Evolutionary conservation across 2,888 invertebrate genomes (phyloP).

Genomic region (Troglohyphantes excavatus): DNA sequence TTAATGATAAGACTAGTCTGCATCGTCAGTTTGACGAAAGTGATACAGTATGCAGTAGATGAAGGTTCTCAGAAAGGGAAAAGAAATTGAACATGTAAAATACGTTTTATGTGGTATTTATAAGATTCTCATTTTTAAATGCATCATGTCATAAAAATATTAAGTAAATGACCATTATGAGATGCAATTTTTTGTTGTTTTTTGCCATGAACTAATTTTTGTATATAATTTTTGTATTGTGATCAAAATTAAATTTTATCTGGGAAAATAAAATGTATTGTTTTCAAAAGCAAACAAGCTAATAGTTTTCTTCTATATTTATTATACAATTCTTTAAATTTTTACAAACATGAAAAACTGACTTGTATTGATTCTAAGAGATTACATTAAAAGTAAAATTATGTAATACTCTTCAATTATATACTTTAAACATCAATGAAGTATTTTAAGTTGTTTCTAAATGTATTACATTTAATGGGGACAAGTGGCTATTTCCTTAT

Average conservation of each 20-base stretch:
- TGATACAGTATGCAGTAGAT: neutral
- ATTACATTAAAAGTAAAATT: too few relatives aligned
- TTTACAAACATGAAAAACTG: too few relatives aligned
- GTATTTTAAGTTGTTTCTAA: too few relatives aligned
- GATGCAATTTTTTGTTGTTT: neutral
- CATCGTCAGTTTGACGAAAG: neutral
- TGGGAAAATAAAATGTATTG: neutral
- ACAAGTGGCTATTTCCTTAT: too few relatives aligned
- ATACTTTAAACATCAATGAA: too few relatives aligned
- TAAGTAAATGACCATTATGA: neutral
- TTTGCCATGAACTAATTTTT: neutral
- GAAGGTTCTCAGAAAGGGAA: neutral
- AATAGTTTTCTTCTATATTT: too few relatives aligned
- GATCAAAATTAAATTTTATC: too few relatives aligned
- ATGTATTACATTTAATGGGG: too few relatives aligned
- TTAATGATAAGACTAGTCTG: neutral
- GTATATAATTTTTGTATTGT: neutral
- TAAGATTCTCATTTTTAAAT: conserved; percentile 9
- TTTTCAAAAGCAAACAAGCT: too few relatives aligned
- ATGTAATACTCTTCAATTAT: too few relatives aligned
- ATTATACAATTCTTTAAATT: too few relatives aligned
- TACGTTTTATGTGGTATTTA: neutral
- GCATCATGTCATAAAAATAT: neutral
- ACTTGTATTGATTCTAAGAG: too few relatives aligned
- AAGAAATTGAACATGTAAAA: neutral